These are phyloP conservation scores for Antechinus stuartii DNA, from an alignment of 2,113 vertebrate genomes.

Conservation along the genomic window DNA sequence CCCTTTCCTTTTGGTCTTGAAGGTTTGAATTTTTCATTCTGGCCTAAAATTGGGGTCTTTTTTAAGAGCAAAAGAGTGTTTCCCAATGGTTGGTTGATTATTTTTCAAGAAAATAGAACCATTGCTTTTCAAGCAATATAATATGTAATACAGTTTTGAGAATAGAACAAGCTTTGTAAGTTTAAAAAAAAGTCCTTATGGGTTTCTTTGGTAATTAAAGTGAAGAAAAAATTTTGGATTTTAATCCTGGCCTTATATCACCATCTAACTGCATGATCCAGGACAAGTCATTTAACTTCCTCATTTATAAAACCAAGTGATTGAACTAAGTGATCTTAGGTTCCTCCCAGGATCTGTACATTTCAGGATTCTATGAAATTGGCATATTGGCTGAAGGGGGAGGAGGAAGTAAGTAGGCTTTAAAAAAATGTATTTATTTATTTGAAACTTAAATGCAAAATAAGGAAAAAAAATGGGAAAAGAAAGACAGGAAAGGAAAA, in stretches of 20 bases:
- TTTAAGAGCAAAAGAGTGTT: neutral
- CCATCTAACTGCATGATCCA: neutral
- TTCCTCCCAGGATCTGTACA: neutral
- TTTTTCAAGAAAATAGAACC: neutral
- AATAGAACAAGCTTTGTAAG: neutral
- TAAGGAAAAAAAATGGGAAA: too few relatives aligned
- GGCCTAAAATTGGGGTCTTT: neutral
- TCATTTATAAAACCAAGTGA: neutral
- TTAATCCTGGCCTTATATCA: neutral
- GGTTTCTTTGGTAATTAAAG: neutral
- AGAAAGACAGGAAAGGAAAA: too few relatives aligned
- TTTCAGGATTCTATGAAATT: neutral
- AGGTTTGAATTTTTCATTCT: neutral
- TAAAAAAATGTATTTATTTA: too few relatives aligned
- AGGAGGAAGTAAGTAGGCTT: neutral
- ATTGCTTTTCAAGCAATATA: neutral
- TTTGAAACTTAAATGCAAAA: too few relatives aligned
- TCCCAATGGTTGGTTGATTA: neutral
- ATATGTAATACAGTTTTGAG: neutral
- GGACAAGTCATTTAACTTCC: neutral
- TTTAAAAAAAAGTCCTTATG: neutral
- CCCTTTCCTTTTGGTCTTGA: neutral
- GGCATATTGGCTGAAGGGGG: neutral
- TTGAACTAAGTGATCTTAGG: neutral
- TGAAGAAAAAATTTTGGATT: neutral